A percentile compares a stretch with the other conserved stretches of the same genome.
phyloP scores from a whole-genome alignment of 2,888 invertebrate species.

The Athalia rosae region DNA sequence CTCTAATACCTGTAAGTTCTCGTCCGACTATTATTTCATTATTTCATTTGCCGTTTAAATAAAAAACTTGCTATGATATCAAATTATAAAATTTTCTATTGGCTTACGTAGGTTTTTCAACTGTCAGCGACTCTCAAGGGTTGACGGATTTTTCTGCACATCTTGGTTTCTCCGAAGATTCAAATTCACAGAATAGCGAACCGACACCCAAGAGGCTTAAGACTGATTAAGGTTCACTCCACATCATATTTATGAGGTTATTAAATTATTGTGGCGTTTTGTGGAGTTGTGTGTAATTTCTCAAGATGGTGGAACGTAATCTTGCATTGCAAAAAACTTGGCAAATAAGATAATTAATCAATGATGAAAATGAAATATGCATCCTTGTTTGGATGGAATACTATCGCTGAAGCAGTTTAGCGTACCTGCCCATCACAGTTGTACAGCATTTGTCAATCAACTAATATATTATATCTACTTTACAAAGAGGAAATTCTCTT shows the following conservation, averaged over 20 bases:
- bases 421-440: constrained; percentile 10
- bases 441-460: constrained; percentile 9
- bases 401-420: neutral
- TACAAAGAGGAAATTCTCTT: neutral
- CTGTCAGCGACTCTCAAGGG: constrained; percentile 93
- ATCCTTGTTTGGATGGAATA: no score
- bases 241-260: neutral
- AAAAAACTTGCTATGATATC: constrained; percentile 29
- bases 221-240: constrained; percentile 78
- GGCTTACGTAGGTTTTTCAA: constrained; percentile 84
- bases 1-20: constrained; percentile 89
- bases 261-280: neutral
- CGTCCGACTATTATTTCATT: neutral
- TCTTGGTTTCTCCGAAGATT: constrained; percentile 92
- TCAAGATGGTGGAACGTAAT: constrained; percentile 4
- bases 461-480: constrained; percentile 22
- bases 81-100: constrained; percentile 41
- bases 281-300: constrained; percentile 15
- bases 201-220: constrained; percentile 86
- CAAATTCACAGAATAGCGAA: constrained; percentile 92
- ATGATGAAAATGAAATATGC: neutral
- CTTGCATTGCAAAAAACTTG: neutral
- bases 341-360: constrained; percentile 1
- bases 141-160: constrained; percentile 90
- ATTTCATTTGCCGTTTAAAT: constrained; percentile 17